Conservation (phyloP, 2,797 vertebrate species). For the Borostomias antarcticus region DNA sequence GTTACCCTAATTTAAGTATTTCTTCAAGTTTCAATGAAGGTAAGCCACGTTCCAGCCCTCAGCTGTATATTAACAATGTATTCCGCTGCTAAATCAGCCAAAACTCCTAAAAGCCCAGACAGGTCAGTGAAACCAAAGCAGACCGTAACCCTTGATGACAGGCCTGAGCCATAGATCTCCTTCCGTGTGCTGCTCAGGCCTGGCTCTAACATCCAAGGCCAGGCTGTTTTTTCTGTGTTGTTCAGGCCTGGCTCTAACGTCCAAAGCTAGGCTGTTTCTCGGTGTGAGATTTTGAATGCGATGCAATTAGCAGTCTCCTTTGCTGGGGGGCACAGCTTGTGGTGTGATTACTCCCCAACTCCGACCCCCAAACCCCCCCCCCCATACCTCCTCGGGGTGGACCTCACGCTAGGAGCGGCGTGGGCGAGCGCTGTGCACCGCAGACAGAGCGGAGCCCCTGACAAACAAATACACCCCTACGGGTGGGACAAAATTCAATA, state of each 20-base stretch:
- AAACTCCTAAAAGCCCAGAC: background rate
- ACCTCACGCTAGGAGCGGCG: slow-evolving; percentile 9
- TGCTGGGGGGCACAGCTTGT: background rate
- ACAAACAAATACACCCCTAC: slow-evolving; percentile 26
- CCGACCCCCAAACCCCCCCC: background rate
- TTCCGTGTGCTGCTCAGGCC: no score
- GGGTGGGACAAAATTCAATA: slow-evolving; percentile 6
- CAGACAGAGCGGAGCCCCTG: slow-evolving; percentile 28
- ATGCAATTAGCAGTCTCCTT: slow-evolving; percentile 19
- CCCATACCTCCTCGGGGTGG: background rate
- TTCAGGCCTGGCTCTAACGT: background rate
- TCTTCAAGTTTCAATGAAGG: background rate
- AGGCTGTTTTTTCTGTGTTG: background rate
- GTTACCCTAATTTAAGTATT: background rate
- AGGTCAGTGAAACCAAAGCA: no score
- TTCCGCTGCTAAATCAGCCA: background rate
- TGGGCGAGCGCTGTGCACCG: slow-evolving; percentile 1
- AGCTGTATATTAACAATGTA: background rate
- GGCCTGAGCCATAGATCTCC: background rate
- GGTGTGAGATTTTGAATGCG: slow-evolving; percentile 22
- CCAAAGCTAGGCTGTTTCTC: slow-evolving; percentile 7
- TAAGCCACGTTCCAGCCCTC: background rate
- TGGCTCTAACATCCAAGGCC: background rate
- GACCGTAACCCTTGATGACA: background rate
- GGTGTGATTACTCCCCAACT: background rate